Percentiles rank a stretch among this genome's conserved stretches.
phyloP scores from a whole-genome alignment of 2,113 vertebrate species.

The Syngnathus floridae region DNA sequence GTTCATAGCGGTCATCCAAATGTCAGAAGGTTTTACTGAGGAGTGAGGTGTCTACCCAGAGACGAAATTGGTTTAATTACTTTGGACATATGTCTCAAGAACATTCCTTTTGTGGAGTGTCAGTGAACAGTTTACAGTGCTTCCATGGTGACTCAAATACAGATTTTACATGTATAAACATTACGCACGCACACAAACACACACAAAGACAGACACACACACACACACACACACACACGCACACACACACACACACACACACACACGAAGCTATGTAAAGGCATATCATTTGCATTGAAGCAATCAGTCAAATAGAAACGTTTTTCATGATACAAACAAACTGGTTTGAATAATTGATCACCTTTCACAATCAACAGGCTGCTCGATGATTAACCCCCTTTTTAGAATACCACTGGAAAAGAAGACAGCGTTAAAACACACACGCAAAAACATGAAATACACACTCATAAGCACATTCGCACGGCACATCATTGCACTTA shows the following conservation, averaged over 20 bases:
- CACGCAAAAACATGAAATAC: constrained; percentile 35
- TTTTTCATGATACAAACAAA: constrained; percentile 14
- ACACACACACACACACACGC: neutral
- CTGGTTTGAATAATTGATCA: constrained; percentile 46
- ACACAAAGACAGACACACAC: neutral
- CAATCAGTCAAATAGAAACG: constrained; percentile 6
- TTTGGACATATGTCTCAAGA: constrained; percentile 16
- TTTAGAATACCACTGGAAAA: constrained; percentile 61
- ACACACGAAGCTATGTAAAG: neutral
- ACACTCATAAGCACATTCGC: constrained; percentile 2
- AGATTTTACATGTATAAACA: neutral
- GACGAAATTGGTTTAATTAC: constrained; percentile 26
- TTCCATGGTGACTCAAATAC: constrained; percentile 9
- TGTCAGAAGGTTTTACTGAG: constrained; percentile 12
- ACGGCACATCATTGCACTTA: constrained; percentile 4
- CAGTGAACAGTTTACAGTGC: constrained; percentile 14
- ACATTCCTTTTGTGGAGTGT: constrained; percentile 35
- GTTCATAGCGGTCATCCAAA: constrained; percentile 12
- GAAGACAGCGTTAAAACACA: constrained; percentile 58
- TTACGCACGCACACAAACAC: neutral
- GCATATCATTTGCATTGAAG: neutral
- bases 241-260: neutral
- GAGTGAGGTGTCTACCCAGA: constrained; percentile 10
- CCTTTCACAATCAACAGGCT: constrained; percentile 68
- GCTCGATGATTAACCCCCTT: constrained; percentile 49